Percentiles rank a stretch among this genome's conserved stretches.
Evolutionary conservation across 2,888 invertebrate genomes (phyloP).

Genomic region (Eupithecia dodoneata): DNA sequence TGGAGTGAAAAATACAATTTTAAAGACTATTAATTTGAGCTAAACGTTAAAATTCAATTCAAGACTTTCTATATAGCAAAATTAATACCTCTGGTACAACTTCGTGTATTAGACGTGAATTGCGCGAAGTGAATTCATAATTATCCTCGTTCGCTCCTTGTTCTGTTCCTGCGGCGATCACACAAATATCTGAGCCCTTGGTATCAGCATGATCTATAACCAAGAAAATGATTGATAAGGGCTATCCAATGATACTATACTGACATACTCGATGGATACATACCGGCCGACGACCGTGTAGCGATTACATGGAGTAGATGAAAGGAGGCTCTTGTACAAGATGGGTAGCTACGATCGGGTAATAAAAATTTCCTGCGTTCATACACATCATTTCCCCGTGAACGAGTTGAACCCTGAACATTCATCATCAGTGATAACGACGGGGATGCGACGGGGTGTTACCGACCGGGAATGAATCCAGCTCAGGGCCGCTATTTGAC

Average conservation of each 20-base stretch:
- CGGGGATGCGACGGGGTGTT: too few species aligned
- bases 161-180: slow-evolving; percentile 91
- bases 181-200: slow-evolving; percentile 89
- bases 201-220: slow-evolving; percentile 86
- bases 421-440: too few species aligned
- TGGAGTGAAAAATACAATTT: not conserved
- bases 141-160: slow-evolving; percentile 90
- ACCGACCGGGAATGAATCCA: too few species aligned
- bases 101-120: slow-evolving; percentile 37
- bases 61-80: not conserved
- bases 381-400: too few species aligned
- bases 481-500: too few species aligned
- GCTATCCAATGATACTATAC: not conserved
- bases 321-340: not conserved
- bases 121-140: slow-evolving; percentile 39
- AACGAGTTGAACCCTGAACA: too few species aligned
- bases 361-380: too few species aligned
- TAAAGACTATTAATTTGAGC: not conserved
- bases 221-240: not conserved
- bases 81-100: slow-evolving; percentile 17
- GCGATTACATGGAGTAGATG: not conserved
- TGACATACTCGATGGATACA: not conserved
- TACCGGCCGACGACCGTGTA: not conserved
- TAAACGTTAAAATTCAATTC: not conserved
- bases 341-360: too few species aligned